Evolutionary conservation across 2,113 vertebrate genomes (phyloP).

Genomic region (Planiliza haematocheilus): DNA sequence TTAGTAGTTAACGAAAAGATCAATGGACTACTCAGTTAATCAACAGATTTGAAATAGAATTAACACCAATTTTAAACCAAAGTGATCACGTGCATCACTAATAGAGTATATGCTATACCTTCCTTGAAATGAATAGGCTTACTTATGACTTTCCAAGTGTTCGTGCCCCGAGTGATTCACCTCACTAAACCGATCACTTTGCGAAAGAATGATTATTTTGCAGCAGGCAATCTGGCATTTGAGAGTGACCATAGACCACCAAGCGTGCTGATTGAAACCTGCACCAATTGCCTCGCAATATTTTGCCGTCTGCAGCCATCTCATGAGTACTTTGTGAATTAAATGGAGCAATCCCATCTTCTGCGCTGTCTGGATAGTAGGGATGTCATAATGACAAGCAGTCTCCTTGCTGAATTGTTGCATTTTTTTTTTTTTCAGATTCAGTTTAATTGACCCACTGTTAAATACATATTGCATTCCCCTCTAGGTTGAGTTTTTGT

Average conservation of each 20-base stretch:
- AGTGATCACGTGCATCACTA: slow-evolving; percentile 5
- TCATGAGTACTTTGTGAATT: slow-evolving; percentile 34
- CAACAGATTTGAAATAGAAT: too few species aligned
- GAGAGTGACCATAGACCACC: slow-evolving; percentile 5
- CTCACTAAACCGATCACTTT: slow-evolving; percentile 33
- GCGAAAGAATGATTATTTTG: slow-evolving; percentile 21
- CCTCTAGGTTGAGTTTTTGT: slow-evolving; percentile 8
- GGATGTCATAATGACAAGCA: slow-evolving; percentile 27
- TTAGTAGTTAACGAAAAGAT: too few species aligned
- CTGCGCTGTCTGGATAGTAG: slow-evolving; percentile 24
- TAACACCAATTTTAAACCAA: too few species aligned
- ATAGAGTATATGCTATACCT: background rate
- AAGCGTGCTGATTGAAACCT: slow-evolving; percentile 20
- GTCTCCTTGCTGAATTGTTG: slow-evolving; percentile 4
- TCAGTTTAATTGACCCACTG: slow-evolving; percentile 17
- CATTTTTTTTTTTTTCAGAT: slow-evolving; percentile 24
- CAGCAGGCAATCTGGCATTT: background rate
- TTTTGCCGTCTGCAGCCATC: slow-evolving; percentile 26
- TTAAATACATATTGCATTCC: slow-evolving; percentile 28
- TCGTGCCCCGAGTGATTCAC: slow-evolving; percentile 16
- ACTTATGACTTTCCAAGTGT: background rate
- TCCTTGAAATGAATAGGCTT: slow-evolving; percentile 12
- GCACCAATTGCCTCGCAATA: slow-evolving; percentile 10
- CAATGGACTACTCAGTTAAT: too few species aligned
- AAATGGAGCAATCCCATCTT: slow-evolving; percentile 50